These are phyloP conservation scores for Tetragnatha montana DNA, from an alignment of 2,888 invertebrate species.

Conservation along the genomic window DNA sequence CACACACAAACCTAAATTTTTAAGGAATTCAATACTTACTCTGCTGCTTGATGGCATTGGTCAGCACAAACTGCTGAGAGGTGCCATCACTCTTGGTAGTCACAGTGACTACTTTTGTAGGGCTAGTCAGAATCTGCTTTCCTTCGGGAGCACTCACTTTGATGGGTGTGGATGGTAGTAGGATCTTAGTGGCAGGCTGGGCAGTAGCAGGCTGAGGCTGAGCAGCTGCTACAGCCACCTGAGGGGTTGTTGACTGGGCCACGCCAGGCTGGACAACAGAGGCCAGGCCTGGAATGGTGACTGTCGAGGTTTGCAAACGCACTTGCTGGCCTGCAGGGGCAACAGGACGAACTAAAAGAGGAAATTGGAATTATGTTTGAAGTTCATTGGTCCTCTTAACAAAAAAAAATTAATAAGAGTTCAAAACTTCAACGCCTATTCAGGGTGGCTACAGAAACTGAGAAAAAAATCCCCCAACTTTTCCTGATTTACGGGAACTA, in stretches of 20 bases:
- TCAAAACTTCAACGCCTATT: no score
- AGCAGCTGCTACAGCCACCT: constrained; percentile 26
- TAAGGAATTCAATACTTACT: constrained; percentile 77
- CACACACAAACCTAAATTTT: not conserved
- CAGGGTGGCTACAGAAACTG: no score
- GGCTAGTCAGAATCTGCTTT: constrained; percentile 58
- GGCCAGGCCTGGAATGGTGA: constrained; percentile 60
- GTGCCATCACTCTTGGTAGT: constrained; percentile 73
- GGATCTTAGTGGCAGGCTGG: constrained; percentile 35
- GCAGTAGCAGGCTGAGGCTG: constrained; percentile 27
- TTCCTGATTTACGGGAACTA: no score
- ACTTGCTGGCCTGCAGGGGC: constrained; percentile 72
- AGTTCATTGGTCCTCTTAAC: no score
- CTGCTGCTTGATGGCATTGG: constrained; percentile 94
- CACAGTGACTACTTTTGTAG: constrained; percentile 58
- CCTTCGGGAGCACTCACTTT: constrained; percentile 43
- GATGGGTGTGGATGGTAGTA: constrained; percentile 42
- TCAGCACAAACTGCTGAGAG: constrained; percentile 86
- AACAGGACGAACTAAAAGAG: constrained; percentile 65
- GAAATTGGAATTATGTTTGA: not conserved
- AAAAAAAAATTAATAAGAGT: no score
- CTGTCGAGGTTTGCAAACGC: constrained; percentile 73
- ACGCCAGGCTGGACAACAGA: constrained; percentile 62
- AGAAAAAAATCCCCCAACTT: no score
- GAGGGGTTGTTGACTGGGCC: constrained; percentile 16